Base-by-base conservation (phyloP, 1,140 invertebrate genomes). In the Diabrotica undecimpunctata region DNA sequence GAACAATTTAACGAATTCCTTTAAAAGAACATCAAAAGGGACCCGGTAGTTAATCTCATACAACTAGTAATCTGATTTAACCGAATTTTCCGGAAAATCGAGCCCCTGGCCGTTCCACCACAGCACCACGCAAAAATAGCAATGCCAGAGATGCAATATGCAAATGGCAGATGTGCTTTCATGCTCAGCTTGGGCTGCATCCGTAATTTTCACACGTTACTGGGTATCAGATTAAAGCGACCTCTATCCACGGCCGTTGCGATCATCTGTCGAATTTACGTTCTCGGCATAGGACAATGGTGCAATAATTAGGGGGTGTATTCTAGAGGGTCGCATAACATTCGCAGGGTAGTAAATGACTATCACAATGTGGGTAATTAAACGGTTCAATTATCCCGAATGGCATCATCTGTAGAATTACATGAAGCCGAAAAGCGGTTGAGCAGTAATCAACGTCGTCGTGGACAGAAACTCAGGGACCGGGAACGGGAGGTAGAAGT, bases 291-390 rank as follows among this genome's bases (percentile, higher is more conserved):
- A 46, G 41, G 41, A 46, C 41, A 46, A 46, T 46, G 41, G 41
- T 46, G 41, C 41, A 46, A 46, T 46, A 46, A 46, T 46, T 46
- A n/a, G 41, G n/a, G 41, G 41, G n/a, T 10, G n/a, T 46, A 46
- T 46, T 46, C 41, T 46, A 6, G n/a, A 8, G 41, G 41, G 41
- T 46, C 41, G 41, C 41, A 8, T 5, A 46, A n/a, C n/a, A 46
- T 46, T 46, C 25, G n/a, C 41, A 46, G n/a, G 8, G 41, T 46
- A 10, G 41, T 46, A 46, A 46, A 46, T n/a, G 41, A 46, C 41
- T 46, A 46, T 10, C 41, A 46, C 41, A 46, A 46, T 46, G 41
- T 46, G 41, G 41, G 41, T 46, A 46, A 46, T 46, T 46, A 46
- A 46, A 46, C 41, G 41, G 41, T 46, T 46, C 41, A 46, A 46